Evolutionary conservation across 1,140 invertebrate genomes (phyloP).

Genomic region (Sitodiplosis mosellana): DNA sequence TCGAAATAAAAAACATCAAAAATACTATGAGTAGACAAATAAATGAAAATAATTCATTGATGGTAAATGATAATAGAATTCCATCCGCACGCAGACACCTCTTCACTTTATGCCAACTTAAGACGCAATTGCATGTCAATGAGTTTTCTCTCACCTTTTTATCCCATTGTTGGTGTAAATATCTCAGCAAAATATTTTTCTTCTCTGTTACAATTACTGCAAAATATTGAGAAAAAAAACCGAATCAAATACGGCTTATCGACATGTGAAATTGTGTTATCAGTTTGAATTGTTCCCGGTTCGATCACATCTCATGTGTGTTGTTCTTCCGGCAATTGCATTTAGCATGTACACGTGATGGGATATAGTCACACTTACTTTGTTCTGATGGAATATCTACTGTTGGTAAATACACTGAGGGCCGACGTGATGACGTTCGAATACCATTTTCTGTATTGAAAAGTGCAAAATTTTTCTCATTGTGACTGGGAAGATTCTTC

Average conservation of each 20-base stretch:
- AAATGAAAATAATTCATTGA: too few relatives aligned
- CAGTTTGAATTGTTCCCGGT: too few relatives aligned
- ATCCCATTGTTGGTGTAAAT: slow-evolving; percentile 85
- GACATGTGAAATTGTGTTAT: too few relatives aligned
- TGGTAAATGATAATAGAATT: too few relatives aligned
- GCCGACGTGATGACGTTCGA: slow-evolving; percentile 64
- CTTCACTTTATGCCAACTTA: too few relatives aligned
- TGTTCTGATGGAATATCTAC: slow-evolving; percentile 79
- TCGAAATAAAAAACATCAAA: background rate
- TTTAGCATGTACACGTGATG: slow-evolving; percentile 17
- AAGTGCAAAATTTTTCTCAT: slow-evolving; percentile 78
- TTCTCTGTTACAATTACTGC: slow-evolving; percentile 87
- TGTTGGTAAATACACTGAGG: slow-evolving; percentile 76
- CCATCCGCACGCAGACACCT: too few relatives aligned
- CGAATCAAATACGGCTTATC: too few relatives aligned
- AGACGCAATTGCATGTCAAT: too few relatives aligned
- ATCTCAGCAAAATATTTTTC: slow-evolving; percentile 80
- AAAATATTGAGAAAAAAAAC: too few relatives aligned
- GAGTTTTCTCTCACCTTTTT: slow-evolving; percentile 44
- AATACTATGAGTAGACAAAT: too few relatives aligned
- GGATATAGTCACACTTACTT: slow-evolving; percentile 34
- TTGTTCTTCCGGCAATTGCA: too few relatives aligned
- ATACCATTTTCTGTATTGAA: slow-evolving; percentile 73
- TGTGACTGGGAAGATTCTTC: slow-evolving; percentile 74
- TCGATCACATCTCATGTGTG: too few relatives aligned